A percentile compares a stretch with the other conserved stretches of the same genome.
Evolutionary conservation across 1,140 invertebrate genomes (phyloP).

Genomic region (Hermatobates lingyangjiaoensis): DNA sequence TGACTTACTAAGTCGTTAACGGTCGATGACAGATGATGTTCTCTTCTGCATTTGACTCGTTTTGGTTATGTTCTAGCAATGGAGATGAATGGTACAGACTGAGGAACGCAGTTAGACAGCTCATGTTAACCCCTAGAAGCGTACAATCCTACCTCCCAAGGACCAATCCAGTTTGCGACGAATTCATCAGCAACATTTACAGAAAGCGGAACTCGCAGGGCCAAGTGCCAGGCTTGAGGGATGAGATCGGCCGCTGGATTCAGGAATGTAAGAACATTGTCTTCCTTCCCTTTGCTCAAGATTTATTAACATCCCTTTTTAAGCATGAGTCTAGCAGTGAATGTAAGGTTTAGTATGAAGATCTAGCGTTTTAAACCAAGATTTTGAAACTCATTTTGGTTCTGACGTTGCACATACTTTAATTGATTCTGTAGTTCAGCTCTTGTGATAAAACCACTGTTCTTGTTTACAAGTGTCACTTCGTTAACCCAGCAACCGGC

Average conservation of each 20-base stretch:
- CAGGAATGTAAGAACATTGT: constrained; percentile 23
- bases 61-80: constrained; percentile 21
- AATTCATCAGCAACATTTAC: constrained; percentile 23
- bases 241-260: constrained; percentile 23
- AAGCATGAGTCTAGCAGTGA: constrained; percentile 13
- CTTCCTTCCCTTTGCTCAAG: background rate
- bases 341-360: too few relatives aligned
- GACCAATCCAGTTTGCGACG: constrained; percentile 24
- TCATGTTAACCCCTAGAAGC: constrained; percentile 27
- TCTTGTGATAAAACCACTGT: too few relatives aligned
- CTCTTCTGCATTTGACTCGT: background rate
- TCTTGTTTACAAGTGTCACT: too few relatives aligned
- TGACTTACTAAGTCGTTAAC: background rate
- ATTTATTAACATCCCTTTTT: background rate
- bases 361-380: too few relatives aligned
- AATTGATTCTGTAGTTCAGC: too few relatives aligned
- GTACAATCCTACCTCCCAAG: constrained; percentile 26
- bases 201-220: constrained; percentile 12
- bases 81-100: constrained; percentile 32
- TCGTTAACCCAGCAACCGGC: too few relatives aligned
- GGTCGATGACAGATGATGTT: background rate
- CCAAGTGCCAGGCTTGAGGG: constrained; percentile 15
- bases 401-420: too few relatives aligned
- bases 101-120: constrained; percentile 25
- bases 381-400: too few relatives aligned